Evolutionary conservation across 2,113 vertebrate species (phyloP), one percentile per base, ranked within the genome.

Genomic region (Pteronura brasiliensis): DNA sequence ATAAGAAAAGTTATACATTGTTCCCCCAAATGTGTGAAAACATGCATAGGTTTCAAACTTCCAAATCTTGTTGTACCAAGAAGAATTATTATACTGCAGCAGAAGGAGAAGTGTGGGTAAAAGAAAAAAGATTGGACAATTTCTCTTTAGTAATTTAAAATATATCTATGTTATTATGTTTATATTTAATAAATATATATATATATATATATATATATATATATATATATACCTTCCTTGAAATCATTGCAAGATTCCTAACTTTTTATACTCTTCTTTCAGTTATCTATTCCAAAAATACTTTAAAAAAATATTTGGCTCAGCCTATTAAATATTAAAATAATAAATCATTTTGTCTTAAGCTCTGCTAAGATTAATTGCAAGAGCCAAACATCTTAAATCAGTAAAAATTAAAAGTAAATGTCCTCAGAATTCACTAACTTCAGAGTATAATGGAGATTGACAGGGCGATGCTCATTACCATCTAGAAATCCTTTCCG

Each of bases 271-370:
- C 63, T 90, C 20, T 94, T 87, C 42, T 94, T 93, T 81, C 47
- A 63, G 47, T 61, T 63, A 44, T 77, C 76, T 67, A 82, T 81
- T 29, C 47, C 82, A 47, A 93, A 69, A 31, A 23, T 61, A 79
- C 87, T 47, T 96, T 94, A 94, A 97, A 67, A n/a, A 69, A n/a
- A 95, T 65, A 97, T 92, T 93, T 97, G 39, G 47, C 3, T 61
- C 71, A 8, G 1, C 9, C n/a, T 71, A 4, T 44, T 67, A 36
- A 76, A 44, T 71, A 4, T 44, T 67, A 34, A 76, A 44, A 71
- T 39, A 31, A 67, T 1, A 14, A 1, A 6, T 17, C 36, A 2
- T 36, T 79, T 71, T 44, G 61, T 63, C 29, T 61, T n/a, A 36
- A 89, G 25, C 5, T 69, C n/a, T 52, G 49, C 49, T 29, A 4